These are phyloP conservation scores for Apodemia mormo DNA, from an alignment of 2,888 invertebrate genomes.

Conservation along the genomic window DNA sequence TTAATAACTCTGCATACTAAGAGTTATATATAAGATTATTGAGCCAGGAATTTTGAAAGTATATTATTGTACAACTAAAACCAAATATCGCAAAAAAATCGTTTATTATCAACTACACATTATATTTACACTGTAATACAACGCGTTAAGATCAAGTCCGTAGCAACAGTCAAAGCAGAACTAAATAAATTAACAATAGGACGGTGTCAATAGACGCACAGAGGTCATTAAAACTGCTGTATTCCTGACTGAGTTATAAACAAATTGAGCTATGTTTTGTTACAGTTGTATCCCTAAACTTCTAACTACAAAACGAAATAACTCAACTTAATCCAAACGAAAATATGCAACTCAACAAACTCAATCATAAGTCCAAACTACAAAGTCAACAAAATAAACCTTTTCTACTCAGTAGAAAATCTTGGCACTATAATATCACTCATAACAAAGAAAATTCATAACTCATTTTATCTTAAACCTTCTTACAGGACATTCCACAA, in stretches of 20 bases:
- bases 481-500: background rate
- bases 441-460: background rate
- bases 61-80: constrained; percentile 32
- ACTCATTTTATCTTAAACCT: background rate
- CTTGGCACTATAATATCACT: constrained; percentile 3
- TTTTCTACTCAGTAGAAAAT: constrained; percentile 17
- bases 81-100: constrained; percentile 61
- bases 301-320: constrained; percentile 13
- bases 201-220: constrained; percentile 46
- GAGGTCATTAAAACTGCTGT: constrained; percentile 47
- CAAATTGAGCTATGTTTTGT: constrained; percentile 5
- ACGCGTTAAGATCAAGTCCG: constrained; percentile 78
- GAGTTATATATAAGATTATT: too few species aligned
- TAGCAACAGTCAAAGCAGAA: constrained; percentile 78
- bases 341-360: constrained; percentile 8
- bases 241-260: constrained; percentile 24
- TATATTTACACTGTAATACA: constrained; percentile 77
- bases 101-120: constrained; percentile 67
- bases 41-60: too few species aligned
- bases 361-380: constrained; percentile 6
- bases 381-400: background rate
- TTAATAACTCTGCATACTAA: too few species aligned
- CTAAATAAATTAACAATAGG: constrained; percentile 63
- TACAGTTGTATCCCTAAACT: background rate
- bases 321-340: constrained; percentile 18